These are phyloP conservation scores for Sebastes fasciatus DNA, from an alignment of 2,113 vertebrate genomes.

Conservation along the genomic window DNA sequence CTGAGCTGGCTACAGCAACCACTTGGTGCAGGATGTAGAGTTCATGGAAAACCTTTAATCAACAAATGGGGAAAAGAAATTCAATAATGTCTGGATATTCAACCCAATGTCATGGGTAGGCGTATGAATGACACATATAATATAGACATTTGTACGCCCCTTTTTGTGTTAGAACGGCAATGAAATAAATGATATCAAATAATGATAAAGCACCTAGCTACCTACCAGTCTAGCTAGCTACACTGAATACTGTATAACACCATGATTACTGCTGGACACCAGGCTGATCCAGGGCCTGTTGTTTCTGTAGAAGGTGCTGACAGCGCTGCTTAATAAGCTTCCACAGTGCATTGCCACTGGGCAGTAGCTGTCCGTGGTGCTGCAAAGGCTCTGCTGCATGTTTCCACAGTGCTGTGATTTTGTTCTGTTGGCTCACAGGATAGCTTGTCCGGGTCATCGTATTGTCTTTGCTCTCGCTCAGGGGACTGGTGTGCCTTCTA, in stretches of 20 bases:
- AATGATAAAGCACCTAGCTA: too few species aligned
- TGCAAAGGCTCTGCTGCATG: conserved; percentile 58
- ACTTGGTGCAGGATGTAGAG: not conserved
- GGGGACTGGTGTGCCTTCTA: not conserved
- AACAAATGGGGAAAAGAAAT: not conserved
- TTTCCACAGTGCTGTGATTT: conserved; percentile 37
- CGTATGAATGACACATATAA: too few species aligned
- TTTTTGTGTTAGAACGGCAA: too few species aligned
- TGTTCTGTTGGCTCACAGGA: conserved; percentile 31
- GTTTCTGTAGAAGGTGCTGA: conserved; percentile 36
- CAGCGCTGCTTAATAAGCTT: conserved; percentile 39
- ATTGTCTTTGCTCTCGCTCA: conserved; percentile 15
- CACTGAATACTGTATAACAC: not conserved
- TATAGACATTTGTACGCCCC: too few species aligned
- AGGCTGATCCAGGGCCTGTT: conserved; percentile 8
- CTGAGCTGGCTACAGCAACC: conserved; percentile 44
- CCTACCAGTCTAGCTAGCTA: not conserved
- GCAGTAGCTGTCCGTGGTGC: conserved; percentile 61
- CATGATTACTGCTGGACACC: not conserved
- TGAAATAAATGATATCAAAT: too few species aligned
- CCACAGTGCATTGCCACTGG: conserved; percentile 1
- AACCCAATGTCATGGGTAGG: too few species aligned
- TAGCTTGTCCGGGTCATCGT: conserved; percentile 27
- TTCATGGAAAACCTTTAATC: not conserved
- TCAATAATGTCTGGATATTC: not conserved